These are phyloP conservation scores for Miltochrista miniata DNA, from an alignment of 2,888 invertebrate species.

Conservation along the genomic window DNA sequence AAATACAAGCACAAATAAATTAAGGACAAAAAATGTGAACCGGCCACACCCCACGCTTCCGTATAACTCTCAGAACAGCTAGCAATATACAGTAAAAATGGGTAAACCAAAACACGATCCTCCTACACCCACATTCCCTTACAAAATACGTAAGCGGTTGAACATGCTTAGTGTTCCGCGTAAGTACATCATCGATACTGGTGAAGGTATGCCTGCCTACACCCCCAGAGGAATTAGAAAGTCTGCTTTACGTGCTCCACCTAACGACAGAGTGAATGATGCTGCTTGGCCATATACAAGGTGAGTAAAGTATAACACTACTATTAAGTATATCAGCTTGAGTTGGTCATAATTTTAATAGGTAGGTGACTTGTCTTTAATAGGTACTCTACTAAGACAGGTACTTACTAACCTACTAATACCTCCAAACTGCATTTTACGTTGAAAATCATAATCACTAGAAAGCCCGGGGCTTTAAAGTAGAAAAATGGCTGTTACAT, in stretches of 20 bases:
- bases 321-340: too few relatives aligned
- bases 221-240: slow-evolving; percentile 54
- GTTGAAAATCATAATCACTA: too few relatives aligned
- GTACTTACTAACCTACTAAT: too few relatives aligned
- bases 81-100: slow-evolving; percentile 42
- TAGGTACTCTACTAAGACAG: too few relatives aligned
- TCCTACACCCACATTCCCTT: slow-evolving; percentile 56
- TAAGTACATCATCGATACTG: slow-evolving; percentile 45
- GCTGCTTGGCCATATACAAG: slow-evolving; percentile 67
- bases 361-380: too few relatives aligned
- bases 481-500: too few relatives aligned
- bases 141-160: slow-evolving; percentile 58
- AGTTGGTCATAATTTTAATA: too few relatives aligned
- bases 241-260: slow-evolving; percentile 54
- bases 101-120: slow-evolving; percentile 54
- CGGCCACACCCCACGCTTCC: neutral
- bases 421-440: too few relatives aligned
- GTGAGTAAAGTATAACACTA: too few relatives aligned
- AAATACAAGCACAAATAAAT: slow-evolving; percentile 5
- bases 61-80: slow-evolving; percentile 7
- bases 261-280: slow-evolving; percentile 59
- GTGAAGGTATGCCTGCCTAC: slow-evolving; percentile 57
- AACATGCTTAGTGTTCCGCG: slow-evolving; percentile 60
- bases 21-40: neutral
- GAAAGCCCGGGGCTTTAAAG: too few relatives aligned